Percentiles rank a stretch among this genome's conserved stretches.
Evolutionary conservation across 2,888 invertebrate species (phyloP).

Genomic region (Aporophyla lueneburgensis): DNA sequence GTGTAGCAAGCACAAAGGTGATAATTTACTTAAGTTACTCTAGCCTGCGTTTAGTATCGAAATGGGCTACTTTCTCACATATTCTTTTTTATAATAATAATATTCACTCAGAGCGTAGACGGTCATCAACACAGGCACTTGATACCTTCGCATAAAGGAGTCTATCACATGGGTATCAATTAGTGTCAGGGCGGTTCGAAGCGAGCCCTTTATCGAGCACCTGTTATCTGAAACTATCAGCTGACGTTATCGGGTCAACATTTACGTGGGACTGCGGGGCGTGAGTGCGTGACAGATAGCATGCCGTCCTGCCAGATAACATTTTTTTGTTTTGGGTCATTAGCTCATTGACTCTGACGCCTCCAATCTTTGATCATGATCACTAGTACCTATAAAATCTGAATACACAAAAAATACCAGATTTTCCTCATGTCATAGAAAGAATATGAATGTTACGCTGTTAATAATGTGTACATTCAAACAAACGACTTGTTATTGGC

Average conservation of each 20-base stretch:
- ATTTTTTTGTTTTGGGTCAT: conserved; percentile 30
- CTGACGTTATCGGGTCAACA: conserved; percentile 44
- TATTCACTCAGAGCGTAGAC: background rate
- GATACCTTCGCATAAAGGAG: background rate
- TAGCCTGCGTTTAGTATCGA: too few relatives aligned
- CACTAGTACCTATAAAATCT: background rate
- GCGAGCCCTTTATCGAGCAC: conserved; percentile 41
- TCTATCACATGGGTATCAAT: conserved; percentile 15
- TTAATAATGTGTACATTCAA: conserved; percentile 18
- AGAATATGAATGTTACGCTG: conserved; percentile 8
- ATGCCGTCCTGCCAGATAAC: conserved; percentile 23
- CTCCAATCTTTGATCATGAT: conserved; percentile 4
- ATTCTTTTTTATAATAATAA: background rate
- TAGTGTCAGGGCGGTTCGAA: conserved; percentile 11
- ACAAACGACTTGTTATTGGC: conserved; percentile 40
- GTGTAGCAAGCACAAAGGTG: background rate
- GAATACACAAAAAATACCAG: background rate
- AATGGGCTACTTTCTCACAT: background rate
- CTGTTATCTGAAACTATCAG: conserved; percentile 51
- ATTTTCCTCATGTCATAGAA: conserved; percentile 3
- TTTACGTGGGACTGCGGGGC: conserved; percentile 17
- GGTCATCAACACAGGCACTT: background rate
- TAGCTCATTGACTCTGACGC: conserved; percentile 6
- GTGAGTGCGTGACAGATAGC: conserved; percentile 43
- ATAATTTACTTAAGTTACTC: too few relatives aligned